Evolutionary conservation across 2,888 invertebrate genomes (phyloP).

Genomic region (Amblyjoppa proteus): DNA sequence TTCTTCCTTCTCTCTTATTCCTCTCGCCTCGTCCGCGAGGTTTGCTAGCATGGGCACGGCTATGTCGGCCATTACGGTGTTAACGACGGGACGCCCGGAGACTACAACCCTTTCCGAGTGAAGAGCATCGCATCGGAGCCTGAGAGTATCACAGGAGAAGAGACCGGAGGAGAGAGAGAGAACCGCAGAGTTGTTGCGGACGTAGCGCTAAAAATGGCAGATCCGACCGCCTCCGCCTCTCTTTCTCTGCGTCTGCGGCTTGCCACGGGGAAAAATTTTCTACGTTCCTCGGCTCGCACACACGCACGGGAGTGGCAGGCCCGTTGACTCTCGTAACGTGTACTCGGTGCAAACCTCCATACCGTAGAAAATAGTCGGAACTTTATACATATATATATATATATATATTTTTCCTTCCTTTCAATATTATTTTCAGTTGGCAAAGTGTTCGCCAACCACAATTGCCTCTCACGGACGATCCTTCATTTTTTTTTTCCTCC

Average conservation of each 20-base stretch:
- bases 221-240: slow-evolving; percentile 29
- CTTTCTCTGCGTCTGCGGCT: slow-evolving; percentile 39
- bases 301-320: neutral
- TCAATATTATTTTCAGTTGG: neutral
- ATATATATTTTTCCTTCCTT: neutral
- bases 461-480: neutral
- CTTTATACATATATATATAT: too few species aligned
- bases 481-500: neutral
- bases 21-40: neutral
- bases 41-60: slow-evolving; percentile 24
- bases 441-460: neutral
- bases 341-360: neutral
- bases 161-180: neutral
- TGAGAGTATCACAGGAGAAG: slow-evolving; percentile 10
- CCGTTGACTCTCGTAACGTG: neutral
- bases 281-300: slow-evolving; percentile 1
- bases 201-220: slow-evolving; percentile 46
- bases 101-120: slow-evolving; percentile 47
- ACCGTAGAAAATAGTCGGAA: neutral
- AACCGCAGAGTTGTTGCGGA: slow-evolving; percentile 40
- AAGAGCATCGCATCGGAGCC: slow-evolving; percentile 13
- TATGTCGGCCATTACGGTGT: slow-evolving; percentile 53
- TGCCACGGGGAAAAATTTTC: slow-evolving; percentile 14
- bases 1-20: neutral
- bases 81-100: slow-evolving; percentile 49